These are phyloP conservation scores for Synanthedon tipuliformis DNA, from an alignment of 2,888 invertebrate genomes.

Conservation along the genomic window DNA sequence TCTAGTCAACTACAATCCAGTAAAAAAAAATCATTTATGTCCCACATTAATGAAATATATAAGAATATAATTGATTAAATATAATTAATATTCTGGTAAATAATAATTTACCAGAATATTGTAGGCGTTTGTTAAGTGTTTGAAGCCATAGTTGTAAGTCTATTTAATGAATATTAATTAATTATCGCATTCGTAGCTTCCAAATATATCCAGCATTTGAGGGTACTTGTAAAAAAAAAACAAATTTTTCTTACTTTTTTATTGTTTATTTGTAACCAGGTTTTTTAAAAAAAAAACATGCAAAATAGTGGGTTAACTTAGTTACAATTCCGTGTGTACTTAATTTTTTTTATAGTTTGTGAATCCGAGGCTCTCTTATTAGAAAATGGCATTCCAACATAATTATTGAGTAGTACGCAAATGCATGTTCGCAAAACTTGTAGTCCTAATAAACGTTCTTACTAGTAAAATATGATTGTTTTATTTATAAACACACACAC, in stretches of 20 bases:
- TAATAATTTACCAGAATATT: too few relatives aligned
- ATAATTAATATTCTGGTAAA: too few relatives aligned
- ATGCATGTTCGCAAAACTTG: not conserved
- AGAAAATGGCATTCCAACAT: slow-evolving; percentile 12
- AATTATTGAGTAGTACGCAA: slow-evolving; percentile 3
- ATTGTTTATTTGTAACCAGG: not conserved
- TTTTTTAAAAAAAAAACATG: not conserved
- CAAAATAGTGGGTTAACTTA: not conserved
- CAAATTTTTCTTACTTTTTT: slow-evolving; percentile 12
- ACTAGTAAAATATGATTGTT: not conserved
- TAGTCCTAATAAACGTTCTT: not conserved
- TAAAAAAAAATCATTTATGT: too few relatives aligned
- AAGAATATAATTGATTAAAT: too few relatives aligned
- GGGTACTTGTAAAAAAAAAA: not conserved
- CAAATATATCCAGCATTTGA: not conserved
- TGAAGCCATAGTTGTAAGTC: not conserved
- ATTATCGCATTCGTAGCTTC: not conserved
- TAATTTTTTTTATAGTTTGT: slow-evolving; percentile 26
- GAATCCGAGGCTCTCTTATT: slow-evolving; percentile 30
- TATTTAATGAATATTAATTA: not conserved
- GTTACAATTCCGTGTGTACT: slow-evolving; percentile 27
- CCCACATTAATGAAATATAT: too few relatives aligned
- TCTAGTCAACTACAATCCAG: too few relatives aligned
- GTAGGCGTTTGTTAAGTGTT: not conserved
- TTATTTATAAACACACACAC: too few relatives aligned